These are phyloP conservation scores for Otocyon megalotis DNA, from an alignment of 2,113 vertebrate species.

Conservation along the genomic window DNA sequence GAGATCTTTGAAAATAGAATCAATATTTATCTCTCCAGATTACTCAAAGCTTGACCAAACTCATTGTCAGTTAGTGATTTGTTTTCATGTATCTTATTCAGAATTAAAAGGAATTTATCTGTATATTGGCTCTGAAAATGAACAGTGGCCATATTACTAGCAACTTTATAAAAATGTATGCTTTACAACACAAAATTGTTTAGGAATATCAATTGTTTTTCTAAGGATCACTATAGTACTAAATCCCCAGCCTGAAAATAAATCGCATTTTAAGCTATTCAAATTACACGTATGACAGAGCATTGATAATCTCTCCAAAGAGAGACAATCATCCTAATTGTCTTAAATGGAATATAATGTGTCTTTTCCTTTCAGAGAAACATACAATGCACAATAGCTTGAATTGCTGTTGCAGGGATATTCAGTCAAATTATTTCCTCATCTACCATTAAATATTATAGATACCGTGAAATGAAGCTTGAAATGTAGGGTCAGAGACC, in stretches of 20 bases:
- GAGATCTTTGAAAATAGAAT: background rate
- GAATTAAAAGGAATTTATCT: background rate
- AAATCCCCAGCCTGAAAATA: constrained; percentile 46
- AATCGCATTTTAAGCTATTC: constrained; percentile 58
- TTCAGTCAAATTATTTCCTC: constrained; percentile 72
- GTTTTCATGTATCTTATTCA: background rate
- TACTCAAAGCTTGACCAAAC: background rate
- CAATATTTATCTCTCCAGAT: background rate
- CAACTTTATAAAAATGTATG: background rate
- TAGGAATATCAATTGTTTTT: constrained; percentile 20
- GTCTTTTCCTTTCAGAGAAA: constrained; percentile 60
- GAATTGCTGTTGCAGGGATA: constrained; percentile 53
- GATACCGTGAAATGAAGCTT: constrained; percentile 72
- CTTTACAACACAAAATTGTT: background rate
- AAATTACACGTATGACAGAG: constrained; percentile 60
- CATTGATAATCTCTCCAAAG: constrained; percentile 56
- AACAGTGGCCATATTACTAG: constrained; percentile 20
- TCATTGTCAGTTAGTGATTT: background rate
- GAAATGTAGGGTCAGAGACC: constrained; percentile 68
- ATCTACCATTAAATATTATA: constrained; percentile 68
- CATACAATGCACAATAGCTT: constrained; percentile 21
- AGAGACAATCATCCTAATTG: constrained; percentile 60
- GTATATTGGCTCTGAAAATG: constrained; percentile 31
- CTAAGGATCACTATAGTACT: background rate
- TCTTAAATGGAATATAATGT: constrained; percentile 56